These are phyloP conservation scores for Thunnus thynnus DNA, from an alignment of 2,113 vertebrate genomes.

Conservation along the genomic window DNA sequence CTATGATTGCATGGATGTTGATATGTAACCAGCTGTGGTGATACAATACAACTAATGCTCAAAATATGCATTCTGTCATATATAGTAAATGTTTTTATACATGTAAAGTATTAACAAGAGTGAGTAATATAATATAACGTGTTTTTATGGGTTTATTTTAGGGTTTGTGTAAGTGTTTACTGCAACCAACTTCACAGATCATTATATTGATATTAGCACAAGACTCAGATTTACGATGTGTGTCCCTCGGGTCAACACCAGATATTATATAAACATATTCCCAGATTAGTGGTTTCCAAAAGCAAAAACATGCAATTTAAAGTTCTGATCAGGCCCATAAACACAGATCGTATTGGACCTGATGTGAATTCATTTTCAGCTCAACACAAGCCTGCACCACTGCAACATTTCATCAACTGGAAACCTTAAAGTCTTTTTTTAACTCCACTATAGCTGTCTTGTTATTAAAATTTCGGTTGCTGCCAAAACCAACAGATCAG, in stretches of 20 bases:
- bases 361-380: not conserved
- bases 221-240: constrained; percentile 34
- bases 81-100: not conserved
- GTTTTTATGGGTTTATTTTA: not conserved
- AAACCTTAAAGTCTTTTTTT: not conserved
- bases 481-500: no score
- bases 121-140: not conserved
- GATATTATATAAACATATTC: constrained; percentile 2
- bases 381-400: not conserved
- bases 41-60: not conserved
- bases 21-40: not conserved
- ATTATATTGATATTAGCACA: not conserved
- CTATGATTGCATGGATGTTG: not conserved
- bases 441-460: no score
- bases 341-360: not conserved
- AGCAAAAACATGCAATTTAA: not conserved
- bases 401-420: not conserved
- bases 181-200: no score
- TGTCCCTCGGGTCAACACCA: constrained; percentile 10
- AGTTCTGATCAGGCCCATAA: not conserved
- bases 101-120: not conserved
- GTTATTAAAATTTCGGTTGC: no score
- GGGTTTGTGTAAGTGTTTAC: constrained; percentile 10
- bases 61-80: constrained; percentile 3
- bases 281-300: constrained; percentile 10